phyloP scores from a whole-genome alignment of 2,113 vertebrate species.

The Hippocampus abdominalis region DNA sequence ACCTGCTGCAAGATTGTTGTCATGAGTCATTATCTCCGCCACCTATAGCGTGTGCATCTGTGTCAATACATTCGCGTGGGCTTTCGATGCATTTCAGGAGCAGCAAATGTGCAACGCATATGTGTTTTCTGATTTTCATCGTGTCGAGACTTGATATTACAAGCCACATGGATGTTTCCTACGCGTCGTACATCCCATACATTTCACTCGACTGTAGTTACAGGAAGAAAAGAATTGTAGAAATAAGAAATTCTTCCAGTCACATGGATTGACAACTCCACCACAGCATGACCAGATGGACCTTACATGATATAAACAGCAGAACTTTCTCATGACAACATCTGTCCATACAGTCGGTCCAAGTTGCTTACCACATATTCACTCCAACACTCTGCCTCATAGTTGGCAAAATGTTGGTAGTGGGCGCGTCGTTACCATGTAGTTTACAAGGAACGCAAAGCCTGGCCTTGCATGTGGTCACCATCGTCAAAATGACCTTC shows the following conservation, averaged over 20 bases:
- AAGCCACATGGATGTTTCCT: background rate
- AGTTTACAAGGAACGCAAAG: background rate
- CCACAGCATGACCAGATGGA: background rate
- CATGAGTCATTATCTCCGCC: constrained; percentile 40
- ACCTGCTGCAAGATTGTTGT: constrained; percentile 37
- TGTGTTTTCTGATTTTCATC: background rate
- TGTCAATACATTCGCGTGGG: constrained; percentile 6
- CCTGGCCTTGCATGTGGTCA: background rate
- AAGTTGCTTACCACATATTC: background rate
- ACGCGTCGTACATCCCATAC: background rate
- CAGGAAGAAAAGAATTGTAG: background rate
- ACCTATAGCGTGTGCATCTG: constrained; percentile 31
- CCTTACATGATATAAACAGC: background rate
- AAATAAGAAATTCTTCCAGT: too few relatives aligned
- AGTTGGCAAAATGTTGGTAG: background rate
- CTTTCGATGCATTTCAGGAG: background rate
- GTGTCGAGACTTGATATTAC: background rate
- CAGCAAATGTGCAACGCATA: background rate
- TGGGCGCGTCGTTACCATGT: background rate
- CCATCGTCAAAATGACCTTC: background rate
- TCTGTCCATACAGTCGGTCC: background rate
- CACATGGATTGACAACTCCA: background rate
- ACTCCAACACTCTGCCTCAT: background rate
- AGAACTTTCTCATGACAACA: background rate
- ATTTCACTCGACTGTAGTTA: background rate